Evolutionary conservation across 1,140 invertebrate species (phyloP).

Genomic region (Diorhabda carinulata): DNA sequence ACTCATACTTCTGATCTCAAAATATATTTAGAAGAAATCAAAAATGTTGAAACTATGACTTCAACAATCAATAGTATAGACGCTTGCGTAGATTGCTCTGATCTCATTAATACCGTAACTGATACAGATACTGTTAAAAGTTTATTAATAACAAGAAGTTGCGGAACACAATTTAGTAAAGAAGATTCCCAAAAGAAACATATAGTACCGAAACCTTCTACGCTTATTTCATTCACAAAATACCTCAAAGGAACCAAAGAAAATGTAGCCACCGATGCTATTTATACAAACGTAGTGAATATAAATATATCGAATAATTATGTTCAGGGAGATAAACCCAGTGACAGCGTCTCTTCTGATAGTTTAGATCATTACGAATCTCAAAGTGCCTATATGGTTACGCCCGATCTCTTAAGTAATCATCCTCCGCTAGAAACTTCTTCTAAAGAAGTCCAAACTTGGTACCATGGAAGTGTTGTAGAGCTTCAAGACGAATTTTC

Average conservation of each 20-base stretch:
- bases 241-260: slow-evolving; percentile 32
- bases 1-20: slow-evolving; percentile 54
- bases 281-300: slow-evolving; percentile 49
- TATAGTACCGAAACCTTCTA: background rate
- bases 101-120: slow-evolving; percentile 38
- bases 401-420: slow-evolving; percentile 45
- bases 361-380: slow-evolving; percentile 45
- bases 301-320: slow-evolving; percentile 55
- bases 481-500: slow-evolving; percentile 4
- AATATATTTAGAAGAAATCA: slow-evolving; percentile 42
- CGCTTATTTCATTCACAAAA: slow-evolving; percentile 34
- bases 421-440: slow-evolving; percentile 38
- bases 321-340: slow-evolving; percentile 38
- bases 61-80: slow-evolving; percentile 42
- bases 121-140: slow-evolving; percentile 28
- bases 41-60: slow-evolving; percentile 35
- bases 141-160: slow-evolving; percentile 45
- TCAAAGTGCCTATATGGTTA: slow-evolving; percentile 36
- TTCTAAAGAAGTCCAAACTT: background rate
- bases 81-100: slow-evolving; percentile 45
- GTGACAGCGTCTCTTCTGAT: slow-evolving; percentile 30
- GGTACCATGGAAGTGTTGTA: slow-evolving; percentile 3
- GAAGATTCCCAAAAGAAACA: slow-evolving; percentile 24
- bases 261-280: slow-evolving; percentile 35
- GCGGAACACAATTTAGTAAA: slow-evolving; percentile 41